phyloP scores from a whole-genome alignment of 2,888 invertebrate species.

The Tiphia femorata region DNA sequence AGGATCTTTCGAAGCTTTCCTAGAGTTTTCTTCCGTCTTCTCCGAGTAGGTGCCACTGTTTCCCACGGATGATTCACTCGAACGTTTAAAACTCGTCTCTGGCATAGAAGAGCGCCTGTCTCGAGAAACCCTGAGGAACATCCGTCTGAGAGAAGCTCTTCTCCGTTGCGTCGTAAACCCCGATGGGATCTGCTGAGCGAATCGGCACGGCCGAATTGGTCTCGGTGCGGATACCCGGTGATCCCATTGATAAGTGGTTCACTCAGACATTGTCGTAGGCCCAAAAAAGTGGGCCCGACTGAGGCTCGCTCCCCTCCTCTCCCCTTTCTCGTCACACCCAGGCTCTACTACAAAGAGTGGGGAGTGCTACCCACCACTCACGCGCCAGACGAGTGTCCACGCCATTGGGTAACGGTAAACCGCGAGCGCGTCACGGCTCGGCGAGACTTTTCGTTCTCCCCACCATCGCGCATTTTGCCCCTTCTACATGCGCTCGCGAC shows the following conservation, averaged over 20 bases:
- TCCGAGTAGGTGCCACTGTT: too few species aligned
- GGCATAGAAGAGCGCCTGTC: too few species aligned
- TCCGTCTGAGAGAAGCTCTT: too few species aligned
- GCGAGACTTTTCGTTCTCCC: too few species aligned
- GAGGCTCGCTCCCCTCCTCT: slow-evolving; percentile 3
- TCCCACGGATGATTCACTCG: too few species aligned
- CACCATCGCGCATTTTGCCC: not conserved
- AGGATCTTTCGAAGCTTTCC: too few species aligned
- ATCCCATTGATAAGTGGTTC: slow-evolving; percentile 66
- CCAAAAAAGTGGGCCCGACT: slow-evolving; percentile 40
- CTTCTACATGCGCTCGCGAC: slow-evolving; percentile 29
- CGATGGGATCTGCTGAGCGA: slow-evolving; percentile 23
- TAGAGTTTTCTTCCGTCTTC: too few species aligned
- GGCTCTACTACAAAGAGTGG: not conserved
- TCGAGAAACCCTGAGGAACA: too few species aligned
- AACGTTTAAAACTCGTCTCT: too few species aligned
- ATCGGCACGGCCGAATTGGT: slow-evolving; percentile 53
- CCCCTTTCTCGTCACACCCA: not conserved
- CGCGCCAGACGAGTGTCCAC: slow-evolving; percentile 35
- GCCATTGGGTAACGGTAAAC: slow-evolving; percentile 66
- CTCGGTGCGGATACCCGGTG: slow-evolving; percentile 55
- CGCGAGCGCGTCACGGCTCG: slow-evolving; percentile 59
- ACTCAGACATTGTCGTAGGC: slow-evolving; percentile 59
- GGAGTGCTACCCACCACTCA: slow-evolving; percentile 8
- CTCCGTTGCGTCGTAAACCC: slow-evolving; percentile 22